Conservation (phyloP, 2,113 vertebrate genomes). For the Bombycilla garrulus region DNA sequence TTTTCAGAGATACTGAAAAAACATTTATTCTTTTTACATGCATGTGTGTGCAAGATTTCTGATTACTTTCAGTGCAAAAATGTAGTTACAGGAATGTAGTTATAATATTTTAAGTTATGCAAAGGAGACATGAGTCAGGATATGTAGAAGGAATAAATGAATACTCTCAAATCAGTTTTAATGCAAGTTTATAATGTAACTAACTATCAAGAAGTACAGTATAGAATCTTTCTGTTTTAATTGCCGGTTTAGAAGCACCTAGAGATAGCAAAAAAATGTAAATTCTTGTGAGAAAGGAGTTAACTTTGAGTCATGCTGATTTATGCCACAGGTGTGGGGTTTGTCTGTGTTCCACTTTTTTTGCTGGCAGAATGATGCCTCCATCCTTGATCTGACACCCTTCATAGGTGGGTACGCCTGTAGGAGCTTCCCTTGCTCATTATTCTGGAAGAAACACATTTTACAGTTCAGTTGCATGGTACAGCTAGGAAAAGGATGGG, state of each 20-base stretch:
- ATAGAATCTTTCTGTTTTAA: neutral
- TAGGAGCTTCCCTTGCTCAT: neutral
- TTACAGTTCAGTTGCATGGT: neutral
- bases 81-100: neutral
- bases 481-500: neutral
- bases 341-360: neutral
- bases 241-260: neutral
- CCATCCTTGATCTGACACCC: neutral
- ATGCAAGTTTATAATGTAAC: neutral
- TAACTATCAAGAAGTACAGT: neutral
- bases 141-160: neutral
- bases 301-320: neutral
- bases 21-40: neutral
- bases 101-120: neutral
- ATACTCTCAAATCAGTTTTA: neutral
- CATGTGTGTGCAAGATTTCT: neutral
- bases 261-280: neutral
- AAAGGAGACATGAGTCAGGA: neutral
- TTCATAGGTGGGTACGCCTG: neutral
- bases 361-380: neutral
- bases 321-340: neutral
- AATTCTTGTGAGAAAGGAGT: neutral
- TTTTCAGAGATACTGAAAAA: neutral
- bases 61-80: neutral
- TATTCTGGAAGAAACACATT: neutral